Percentiles rank a stretch among this genome's conserved stretches.
phyloP scores from a whole-genome alignment of 2,797 vertebrate species.

The Anabacerthia variegaticeps region DNA sequence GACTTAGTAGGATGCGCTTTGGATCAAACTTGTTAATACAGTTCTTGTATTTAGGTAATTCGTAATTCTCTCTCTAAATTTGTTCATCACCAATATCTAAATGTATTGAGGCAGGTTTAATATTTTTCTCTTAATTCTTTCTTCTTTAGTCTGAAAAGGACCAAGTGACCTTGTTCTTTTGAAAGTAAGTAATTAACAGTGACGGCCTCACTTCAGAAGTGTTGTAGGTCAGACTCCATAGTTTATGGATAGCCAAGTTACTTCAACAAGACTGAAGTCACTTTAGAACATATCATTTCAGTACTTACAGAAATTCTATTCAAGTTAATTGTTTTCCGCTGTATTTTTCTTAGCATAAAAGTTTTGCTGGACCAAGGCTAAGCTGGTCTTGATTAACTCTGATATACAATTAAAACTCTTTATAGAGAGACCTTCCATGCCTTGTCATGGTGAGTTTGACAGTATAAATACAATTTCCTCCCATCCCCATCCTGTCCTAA shows the following conservation, averaged over 20 bases:
- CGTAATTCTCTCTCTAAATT: neutral
- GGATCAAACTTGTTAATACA: neutral
- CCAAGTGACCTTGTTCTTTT: neutral
- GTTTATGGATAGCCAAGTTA: neutral
- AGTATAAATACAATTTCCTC: neutral
- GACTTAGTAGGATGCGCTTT: neutral
- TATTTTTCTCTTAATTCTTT: neutral
- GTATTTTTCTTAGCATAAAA: neutral
- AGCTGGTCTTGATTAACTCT: neutral
- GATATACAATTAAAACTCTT: neutral
- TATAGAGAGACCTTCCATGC: neutral
- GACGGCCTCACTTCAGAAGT: neutral
- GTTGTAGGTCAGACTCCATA: neutral
- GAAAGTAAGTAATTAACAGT: neutral
- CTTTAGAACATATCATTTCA: neutral
- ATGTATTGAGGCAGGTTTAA: neutral
- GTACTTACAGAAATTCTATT: neutral
- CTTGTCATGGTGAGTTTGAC: neutral
- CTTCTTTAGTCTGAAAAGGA: neutral
- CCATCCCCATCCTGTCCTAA: neutral
- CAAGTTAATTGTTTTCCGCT: neutral
- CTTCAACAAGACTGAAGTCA: neutral
- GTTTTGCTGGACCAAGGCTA: neutral
- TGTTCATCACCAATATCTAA: neutral
- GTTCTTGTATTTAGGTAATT: neutral